phyloP scores from a whole-genome alignment of 2,888 invertebrate genomes.

The Aphodius granarius region DNA sequence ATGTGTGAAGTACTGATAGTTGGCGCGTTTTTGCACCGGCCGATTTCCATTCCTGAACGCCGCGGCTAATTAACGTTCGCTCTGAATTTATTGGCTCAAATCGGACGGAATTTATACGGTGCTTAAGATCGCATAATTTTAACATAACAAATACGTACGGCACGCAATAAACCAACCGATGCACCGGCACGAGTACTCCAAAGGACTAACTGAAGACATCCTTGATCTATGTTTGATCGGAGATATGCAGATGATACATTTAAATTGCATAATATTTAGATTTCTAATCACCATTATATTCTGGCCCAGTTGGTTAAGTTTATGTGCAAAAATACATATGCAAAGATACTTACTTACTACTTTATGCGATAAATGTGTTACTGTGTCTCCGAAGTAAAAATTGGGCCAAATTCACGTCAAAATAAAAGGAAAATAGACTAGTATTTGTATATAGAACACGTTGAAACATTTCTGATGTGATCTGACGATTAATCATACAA shows the following conservation, averaged over 20 bases:
- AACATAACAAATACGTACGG: conserved; percentile 9
- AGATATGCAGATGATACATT: not conserved
- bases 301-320: too few relatives aligned
- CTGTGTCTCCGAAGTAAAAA: too few relatives aligned
- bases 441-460: too few relatives aligned
- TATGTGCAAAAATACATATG: too few relatives aligned
- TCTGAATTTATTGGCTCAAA: conserved; percentile 6
- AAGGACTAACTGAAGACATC: not conserved
- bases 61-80: conserved; percentile 8
- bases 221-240: not conserved
- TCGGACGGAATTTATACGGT: conserved; percentile 12
- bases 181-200: not conserved
- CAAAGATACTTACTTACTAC: too few relatives aligned
- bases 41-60: not conserved
- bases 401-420: too few relatives aligned
- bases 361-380: too few relatives aligned
- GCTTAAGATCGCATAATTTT: conserved; percentile 11
- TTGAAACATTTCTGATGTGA: too few relatives aligned
- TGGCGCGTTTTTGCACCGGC: not conserved
- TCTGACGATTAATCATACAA: too few relatives aligned
- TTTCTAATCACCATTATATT: too few relatives aligned
- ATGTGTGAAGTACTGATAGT: conserved; percentile 13
- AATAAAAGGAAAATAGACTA: too few relatives aligned
- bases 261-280: not conserved
- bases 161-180: not conserved